Base-by-base conservation (phyloP, 2,888 invertebrate species). In the Temnothorax rugatulus region DNA sequence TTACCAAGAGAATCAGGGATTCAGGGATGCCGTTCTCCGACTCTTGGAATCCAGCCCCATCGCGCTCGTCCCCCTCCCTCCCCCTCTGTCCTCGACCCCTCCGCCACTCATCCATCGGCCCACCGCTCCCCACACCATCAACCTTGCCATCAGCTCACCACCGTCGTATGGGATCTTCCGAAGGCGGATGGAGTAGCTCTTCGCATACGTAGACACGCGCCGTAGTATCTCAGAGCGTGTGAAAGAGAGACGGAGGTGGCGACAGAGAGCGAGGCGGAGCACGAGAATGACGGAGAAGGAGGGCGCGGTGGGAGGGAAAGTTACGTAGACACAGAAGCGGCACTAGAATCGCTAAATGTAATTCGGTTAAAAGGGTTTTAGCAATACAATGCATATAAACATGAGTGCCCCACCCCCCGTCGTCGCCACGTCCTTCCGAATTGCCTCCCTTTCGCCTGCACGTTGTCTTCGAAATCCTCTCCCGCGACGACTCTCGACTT, bases 361-460 rank as follows among this genome's bases (percentile, higher is more conserved):
- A 94, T 94, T 94, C 94, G 93, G 94, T 94, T 94, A 94, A 94
- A 94, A 94, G 94, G 94, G 94, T 94, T 94, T 94, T 94, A 94
- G 94, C 93, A 94, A 94, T 94, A 94, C 94, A 94, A 94, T 94
- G 94, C 94, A 94, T 94, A 94, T 94, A 94, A 93, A 94, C 94
- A 94, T 94, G 94, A 94, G 94, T 92, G 89, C 89, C 90, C 90
- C 90, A 89, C 90, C 91, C 88, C 88, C 87, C 89, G 87, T 90
- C 90, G 86, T 87, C 89, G 89, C 88, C 86, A 83, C 89, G 86
- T 81, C 79, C 79, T 71, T 71, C 57, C 47, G 59, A 77, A 54
- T 52, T 77, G 38, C 41, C 77, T 44, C 68, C 41, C 59, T 47
- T 84, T 88, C 89, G 82, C 76, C 86, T 77, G 84, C 84, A 84